Evolutionary conservation across 2,113 vertebrate genomes (phyloP).

Genomic region (Elephantulus edwardii): DNA sequence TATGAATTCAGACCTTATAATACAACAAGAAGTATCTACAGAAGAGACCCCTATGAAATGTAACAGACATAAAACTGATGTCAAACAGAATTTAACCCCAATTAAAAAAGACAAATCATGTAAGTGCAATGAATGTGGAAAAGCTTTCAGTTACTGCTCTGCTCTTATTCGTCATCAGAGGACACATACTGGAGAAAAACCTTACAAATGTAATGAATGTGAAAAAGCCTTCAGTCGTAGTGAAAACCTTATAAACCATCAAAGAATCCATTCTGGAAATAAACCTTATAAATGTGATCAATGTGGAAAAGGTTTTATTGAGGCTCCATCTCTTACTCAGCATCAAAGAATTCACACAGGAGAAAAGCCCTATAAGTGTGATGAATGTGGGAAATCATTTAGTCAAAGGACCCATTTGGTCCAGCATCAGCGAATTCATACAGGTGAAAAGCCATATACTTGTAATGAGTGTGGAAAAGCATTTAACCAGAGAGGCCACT

Average conservation of each 20-base stretch:
- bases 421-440: constrained; percentile 77
- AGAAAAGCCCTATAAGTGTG: constrained; percentile 80
- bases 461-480: constrained; percentile 72
- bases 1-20: neutral
- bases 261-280: constrained; percentile 80
- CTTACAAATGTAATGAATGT: constrained; percentile 77
- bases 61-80: neutral
- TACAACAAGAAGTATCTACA: neutral
- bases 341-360: constrained; percentile 80
- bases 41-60: neutral
- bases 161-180: constrained; percentile 78
- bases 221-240: constrained; percentile 79
- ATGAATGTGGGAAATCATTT: constrained; percentile 79
- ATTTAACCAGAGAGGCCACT: constrained; percentile 76
- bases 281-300: constrained; percentile 78
- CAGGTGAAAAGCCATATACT: constrained; percentile 73
- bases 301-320: constrained; percentile 79
- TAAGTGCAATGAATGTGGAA: constrained; percentile 78
- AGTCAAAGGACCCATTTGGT: constrained; percentile 78
- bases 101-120: constrained; percentile 74
- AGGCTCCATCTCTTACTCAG: constrained; percentile 73
- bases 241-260: constrained; percentile 79
- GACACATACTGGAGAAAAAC: constrained; percentile 80
- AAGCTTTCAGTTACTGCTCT: constrained; percentile 77
- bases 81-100: constrained; percentile 41